Base-by-base conservation (phyloP, 2,113 vertebrate species). In the Craseonycteris thonglongyai region DNA sequence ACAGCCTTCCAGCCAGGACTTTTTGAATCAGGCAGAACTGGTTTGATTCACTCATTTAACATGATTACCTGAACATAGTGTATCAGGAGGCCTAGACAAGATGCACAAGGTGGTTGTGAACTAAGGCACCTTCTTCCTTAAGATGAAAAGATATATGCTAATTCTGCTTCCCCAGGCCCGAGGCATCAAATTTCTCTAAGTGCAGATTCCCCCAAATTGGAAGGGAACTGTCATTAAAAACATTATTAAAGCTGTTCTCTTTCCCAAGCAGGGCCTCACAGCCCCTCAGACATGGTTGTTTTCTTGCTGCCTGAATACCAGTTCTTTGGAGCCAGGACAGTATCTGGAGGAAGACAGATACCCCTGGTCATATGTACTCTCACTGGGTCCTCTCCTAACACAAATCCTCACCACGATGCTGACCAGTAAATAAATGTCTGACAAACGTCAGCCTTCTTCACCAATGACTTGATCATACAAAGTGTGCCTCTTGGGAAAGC, bases 171-270 rank as follows among this genome's bases (percentile, higher is more conserved):
- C 79, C 14, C 16, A 74, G 47, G 69, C 79, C 63, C 0, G 6
- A 49, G 80, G 76, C 54, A 84, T 91, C 87, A 79, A n/a, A 72
- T 91, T 96, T 94, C 86, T 93, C 79, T 83, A 47, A 54, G 28
- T 13, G 45, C 51, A 89, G 86, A 74, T 40, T 71, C 88, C 22
- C 61, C 66, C 33, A 88, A 38, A 66, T 38, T 45, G 42, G 49
- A 93, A 97, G 15, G 72, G 19, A 92, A 76, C 16, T 65, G 42
- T 86, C 89, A 74, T 90, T 88, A 21, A 78, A 89, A 95, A 61
- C 45, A 72, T 92, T 85, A 61, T 65, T 75, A 54, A 83, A 85
- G 47, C 71, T 71, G 30, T 47, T 83, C 94, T 85, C 2, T 88
- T 91, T 95, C 86, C 86, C 33, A 45, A 92, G 54, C 3, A 5